Base-by-base conservation (phyloP, 1,140 invertebrate species). In the Philopotamus ludificatus region DNA sequence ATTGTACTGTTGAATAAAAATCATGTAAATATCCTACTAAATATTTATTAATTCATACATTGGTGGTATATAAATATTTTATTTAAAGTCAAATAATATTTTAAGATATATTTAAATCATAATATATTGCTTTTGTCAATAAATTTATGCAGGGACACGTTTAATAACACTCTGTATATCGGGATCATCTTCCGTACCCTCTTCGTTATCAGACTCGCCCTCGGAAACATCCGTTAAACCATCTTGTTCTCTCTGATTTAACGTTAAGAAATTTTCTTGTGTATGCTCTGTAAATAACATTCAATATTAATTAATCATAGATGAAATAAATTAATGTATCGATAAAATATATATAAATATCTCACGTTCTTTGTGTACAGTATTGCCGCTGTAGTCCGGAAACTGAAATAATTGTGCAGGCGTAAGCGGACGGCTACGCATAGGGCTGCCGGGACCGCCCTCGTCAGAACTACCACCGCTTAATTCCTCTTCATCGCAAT, bases 401-500 rank as follows among this genome's bases (percentile, higher is more conserved):
- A 78, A 73, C 23, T 78, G 76, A 8, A 67, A 9, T 4, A 49
- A 42, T 73, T 78, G 1, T 74, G 76, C 41, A 9, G 68, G 68
- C 0, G 78, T 79, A 9, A 77, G 26, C 1, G 78, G 74, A 42
- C 78, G 73, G 47, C 73, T 72, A 3, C 1, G 18, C 1, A 67
- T 64, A 12, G 73, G 73, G 18, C 3, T 20, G 18, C 10, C 10
- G 3, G 74, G 77, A 3, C 71, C 73, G 0, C 61, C 74, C 54
- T 79, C 78, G 21, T 80, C 79, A 22, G 76, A 75, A 49, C 74
- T 76, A 22, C 77, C 78, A 26, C 76, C 72, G 44, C 76, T 71
- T 70, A 79, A 77, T 68, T 80, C 79, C 68, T 79, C 78, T 63
- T 81, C 79, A 70, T 81, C 79, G 50, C 79, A 81, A 63, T 81